phyloP scores from a whole-genome alignment of 2,888 invertebrate species.

The Oithona nana region DNA sequence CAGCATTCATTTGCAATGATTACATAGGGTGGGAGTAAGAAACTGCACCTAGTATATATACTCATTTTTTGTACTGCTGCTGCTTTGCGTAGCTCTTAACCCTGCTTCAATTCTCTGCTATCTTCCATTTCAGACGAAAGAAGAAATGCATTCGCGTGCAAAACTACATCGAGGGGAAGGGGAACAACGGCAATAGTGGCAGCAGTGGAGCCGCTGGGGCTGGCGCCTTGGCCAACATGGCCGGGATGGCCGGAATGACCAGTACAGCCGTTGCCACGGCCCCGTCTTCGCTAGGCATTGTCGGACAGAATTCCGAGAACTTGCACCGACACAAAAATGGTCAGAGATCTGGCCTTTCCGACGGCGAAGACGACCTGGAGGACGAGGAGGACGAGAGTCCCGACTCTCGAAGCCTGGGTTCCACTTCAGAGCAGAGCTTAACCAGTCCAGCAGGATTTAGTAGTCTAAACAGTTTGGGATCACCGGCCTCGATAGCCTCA shows the following conservation, averaged over 20 bases:
- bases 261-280: not conserved
- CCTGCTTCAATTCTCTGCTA: no score
- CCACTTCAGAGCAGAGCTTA: constrained; percentile 20
- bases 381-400: constrained; percentile 13
- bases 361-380: constrained; percentile 26
- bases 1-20: not conserved
- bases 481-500: constrained; percentile 15
- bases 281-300: no score
- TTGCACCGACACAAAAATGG: not conserved
- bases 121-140: constrained; percentile 53
- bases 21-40: not conserved
- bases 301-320: not conserved
- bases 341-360: constrained; percentile 41
- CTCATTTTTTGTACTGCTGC: not conserved
- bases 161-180: constrained; percentile 54
- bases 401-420: not conserved
- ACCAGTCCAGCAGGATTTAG: constrained; percentile 22
- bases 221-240: not conserved
- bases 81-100: no score
- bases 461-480: constrained; percentile 28
- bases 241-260: not conserved
- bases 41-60: not conserved
- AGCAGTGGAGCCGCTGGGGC: not conserved
- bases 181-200: no score
- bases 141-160: constrained; percentile 69